These are phyloP conservation scores for Natrix natrix DNA, from an alignment of 2,797 vertebrate genomes.

Conservation along the genomic window DNA sequence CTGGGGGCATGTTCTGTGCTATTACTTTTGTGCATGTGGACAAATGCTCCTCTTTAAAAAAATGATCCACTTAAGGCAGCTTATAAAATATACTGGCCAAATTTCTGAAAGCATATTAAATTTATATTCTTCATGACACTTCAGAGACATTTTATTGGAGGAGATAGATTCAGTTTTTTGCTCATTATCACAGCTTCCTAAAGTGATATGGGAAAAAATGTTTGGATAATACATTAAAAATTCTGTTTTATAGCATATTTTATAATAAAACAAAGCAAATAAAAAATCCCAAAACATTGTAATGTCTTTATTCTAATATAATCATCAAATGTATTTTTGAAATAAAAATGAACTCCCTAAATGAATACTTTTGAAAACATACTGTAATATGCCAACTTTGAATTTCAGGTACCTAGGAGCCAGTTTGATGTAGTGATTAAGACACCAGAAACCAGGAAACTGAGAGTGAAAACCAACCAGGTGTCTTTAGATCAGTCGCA, in stretches of 20 bases:
- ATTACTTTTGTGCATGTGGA: neutral
- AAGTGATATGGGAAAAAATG: slow-evolving; percentile 44
- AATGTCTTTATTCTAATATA: slow-evolving; percentile 41
- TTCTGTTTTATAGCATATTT: slow-evolving; percentile 39
- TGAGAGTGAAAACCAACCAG: neutral
- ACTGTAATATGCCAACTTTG: neutral
- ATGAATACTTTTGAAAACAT: neutral
- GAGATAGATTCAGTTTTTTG: slow-evolving; percentile 24
- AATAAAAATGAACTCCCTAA: neutral
- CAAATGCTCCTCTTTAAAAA: slow-evolving; percentile 9
- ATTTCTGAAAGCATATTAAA: neutral
- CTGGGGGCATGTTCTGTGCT: neutral
- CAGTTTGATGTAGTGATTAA: neutral
- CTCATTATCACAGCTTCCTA: slow-evolving; percentile 31
- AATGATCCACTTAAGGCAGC: neutral
- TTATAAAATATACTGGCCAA: neutral
- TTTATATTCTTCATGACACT: neutral
- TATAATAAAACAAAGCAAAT: neutral
- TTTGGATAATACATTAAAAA: slow-evolving; percentile 33
- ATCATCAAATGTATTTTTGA: slow-evolving; percentile 14
- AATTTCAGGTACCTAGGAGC: neutral
- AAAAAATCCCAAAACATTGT: neutral
- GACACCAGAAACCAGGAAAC: neutral
- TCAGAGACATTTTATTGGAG: slow-evolving; percentile 2
- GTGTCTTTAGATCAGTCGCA: neutral